These are phyloP conservation scores for Poeciliopsis infans DNA, from an alignment of 2,797 vertebrate genomes.

Conservation along the genomic window DNA sequence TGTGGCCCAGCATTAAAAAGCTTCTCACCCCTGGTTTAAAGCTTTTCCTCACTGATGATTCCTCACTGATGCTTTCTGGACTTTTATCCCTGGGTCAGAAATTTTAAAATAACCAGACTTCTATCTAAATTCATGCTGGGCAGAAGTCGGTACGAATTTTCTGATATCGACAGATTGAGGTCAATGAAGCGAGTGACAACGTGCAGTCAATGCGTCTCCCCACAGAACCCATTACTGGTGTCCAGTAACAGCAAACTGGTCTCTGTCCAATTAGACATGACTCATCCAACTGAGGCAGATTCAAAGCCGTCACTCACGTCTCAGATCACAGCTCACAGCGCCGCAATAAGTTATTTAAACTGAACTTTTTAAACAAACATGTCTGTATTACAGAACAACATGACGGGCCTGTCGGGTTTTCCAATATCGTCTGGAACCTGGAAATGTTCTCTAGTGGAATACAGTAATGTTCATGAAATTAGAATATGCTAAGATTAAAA, in stretches of 20 bases:
- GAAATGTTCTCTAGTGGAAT: not conserved
- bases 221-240: slow-evolving; percentile 23
- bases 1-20: too few relatives aligned
- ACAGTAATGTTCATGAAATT: not conserved
- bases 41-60: not conserved
- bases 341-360: not conserved
- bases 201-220: slow-evolving; percentile 18
- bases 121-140: not conserved
- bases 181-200: slow-evolving; percentile 36
- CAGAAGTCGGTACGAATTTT: not conserved
- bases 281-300: slow-evolving; percentile 4
- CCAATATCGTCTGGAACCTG: too few relatives aligned
- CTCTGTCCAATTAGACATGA: slow-evolving; percentile 6
- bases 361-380: not conserved
- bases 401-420: not conserved
- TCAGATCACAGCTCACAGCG: not conserved
- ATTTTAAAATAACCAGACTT: not conserved
- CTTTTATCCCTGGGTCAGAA: not conserved
- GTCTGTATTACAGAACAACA: fast-evolving
- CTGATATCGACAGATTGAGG: slow-evolving; percentile 16
- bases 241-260: slow-evolving; percentile 40
- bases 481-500: not conserved
- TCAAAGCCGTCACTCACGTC: slow-evolving; percentile 13
- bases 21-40: not conserved
- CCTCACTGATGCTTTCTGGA: too few relatives aligned